These are phyloP conservation scores for Trachops cirrhosus DNA, from an alignment of 2,797 vertebrate genomes.

Conservation along the genomic window DNA sequence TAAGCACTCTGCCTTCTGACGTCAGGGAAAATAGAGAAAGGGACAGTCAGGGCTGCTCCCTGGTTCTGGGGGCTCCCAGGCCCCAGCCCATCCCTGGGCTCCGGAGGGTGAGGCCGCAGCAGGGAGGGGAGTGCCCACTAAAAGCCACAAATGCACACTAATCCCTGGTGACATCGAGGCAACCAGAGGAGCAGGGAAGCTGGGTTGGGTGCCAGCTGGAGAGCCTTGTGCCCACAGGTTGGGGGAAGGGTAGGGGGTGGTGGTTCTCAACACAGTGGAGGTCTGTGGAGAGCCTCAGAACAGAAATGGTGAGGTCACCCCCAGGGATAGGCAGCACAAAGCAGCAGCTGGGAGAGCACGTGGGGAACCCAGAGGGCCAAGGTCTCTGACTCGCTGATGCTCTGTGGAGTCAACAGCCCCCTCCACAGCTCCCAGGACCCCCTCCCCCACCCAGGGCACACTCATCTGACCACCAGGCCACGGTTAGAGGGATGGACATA, in stretches of 20 bases:
- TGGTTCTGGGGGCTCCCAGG: conserved; percentile 67
- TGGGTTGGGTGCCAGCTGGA: conserved; percentile 12
- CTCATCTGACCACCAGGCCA: not conserved
- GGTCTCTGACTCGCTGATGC: not conserved
- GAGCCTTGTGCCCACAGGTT: not conserved
- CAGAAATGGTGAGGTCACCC: conserved; percentile 51
- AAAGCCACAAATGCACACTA: conserved; percentile 55
- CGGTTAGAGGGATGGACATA: not conserved
- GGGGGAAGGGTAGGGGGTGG: not conserved
- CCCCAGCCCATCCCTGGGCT: conserved; percentile 31
- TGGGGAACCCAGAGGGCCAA: not conserved
- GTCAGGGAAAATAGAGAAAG: conserved; percentile 81
- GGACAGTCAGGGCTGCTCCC: conserved; percentile 76
- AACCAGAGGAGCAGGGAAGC: not conserved
- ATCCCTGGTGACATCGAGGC: conserved; percentile 22
- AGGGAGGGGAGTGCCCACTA: not conserved
- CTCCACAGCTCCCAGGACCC: not conserved
- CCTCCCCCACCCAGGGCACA: not conserved
- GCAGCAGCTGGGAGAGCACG: not conserved
- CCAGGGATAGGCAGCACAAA: conserved; percentile 46
- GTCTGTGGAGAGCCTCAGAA: not conserved
- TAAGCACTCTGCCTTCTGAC: conserved; percentile 96
- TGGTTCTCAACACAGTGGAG: conserved; percentile 16
- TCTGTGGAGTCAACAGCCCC: not conserved
- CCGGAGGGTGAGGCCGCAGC: conserved; percentile 39